phyloP scores from a whole-genome alignment of 2,797 vertebrate genomes.

The Buphagus erythrorhynchus region DNA sequence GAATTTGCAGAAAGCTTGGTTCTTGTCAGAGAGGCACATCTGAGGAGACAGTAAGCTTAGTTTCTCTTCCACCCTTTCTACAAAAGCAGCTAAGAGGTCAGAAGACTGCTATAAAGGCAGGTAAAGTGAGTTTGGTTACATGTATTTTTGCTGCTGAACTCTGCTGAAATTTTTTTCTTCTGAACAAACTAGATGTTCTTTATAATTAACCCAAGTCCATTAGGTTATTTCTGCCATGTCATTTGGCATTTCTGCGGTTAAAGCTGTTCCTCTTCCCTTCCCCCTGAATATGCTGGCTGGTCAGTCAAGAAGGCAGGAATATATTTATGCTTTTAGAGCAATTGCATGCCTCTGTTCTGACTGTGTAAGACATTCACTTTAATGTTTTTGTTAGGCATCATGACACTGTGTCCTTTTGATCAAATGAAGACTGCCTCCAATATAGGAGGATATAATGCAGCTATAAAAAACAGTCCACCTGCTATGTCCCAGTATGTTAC shows the following conservation, averaged over 20 bases:
- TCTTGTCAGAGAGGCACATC: not conserved
- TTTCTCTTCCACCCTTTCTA: not conserved
- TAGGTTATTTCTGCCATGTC: not conserved
- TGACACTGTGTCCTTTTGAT: conserved; percentile 95
- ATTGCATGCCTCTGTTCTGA: not conserved
- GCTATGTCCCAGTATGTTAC: conserved; percentile 98
- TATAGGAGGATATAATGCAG: conserved; percentile 92
- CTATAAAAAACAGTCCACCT: conserved; percentile 94
- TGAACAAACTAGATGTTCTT: not conserved
- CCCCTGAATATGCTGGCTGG: not conserved
- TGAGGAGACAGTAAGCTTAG: not conserved
- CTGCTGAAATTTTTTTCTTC: not conserved
- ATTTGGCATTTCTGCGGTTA: not conserved
- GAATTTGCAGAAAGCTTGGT: not conserved
- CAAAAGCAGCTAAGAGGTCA: not conserved
- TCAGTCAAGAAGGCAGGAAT: not conserved
- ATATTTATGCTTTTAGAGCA: not conserved
- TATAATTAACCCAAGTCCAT: not conserved
- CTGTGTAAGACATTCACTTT: not conserved
- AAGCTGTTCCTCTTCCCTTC: not conserved
- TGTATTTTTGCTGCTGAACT: not conserved
- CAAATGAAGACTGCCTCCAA: conserved; percentile 98
- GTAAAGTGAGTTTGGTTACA: not conserved
- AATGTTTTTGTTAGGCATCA: conserved; percentile 83
- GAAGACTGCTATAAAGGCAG: not conserved